These are phyloP conservation scores for Athene cunicularia DNA, from an alignment of 2,113 vertebrate species.

Conservation along the genomic window DNA sequence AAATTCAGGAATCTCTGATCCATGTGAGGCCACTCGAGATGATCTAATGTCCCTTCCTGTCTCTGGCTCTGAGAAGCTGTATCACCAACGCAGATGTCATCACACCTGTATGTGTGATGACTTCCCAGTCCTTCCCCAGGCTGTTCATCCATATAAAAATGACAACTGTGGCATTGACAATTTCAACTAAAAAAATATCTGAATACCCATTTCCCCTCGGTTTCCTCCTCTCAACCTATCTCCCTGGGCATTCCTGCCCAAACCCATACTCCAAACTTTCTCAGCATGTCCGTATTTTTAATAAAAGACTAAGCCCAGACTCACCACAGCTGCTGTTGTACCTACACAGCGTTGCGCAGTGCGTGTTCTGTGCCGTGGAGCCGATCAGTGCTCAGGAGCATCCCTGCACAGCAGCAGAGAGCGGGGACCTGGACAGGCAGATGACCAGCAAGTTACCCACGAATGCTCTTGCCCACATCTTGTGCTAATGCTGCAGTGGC, in stretches of 20 bases:
- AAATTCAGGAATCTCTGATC: background rate
- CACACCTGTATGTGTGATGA: background rate
- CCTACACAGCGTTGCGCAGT: background rate
- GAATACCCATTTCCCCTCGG: background rate
- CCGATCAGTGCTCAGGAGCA: background rate
- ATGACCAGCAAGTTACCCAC: background rate
- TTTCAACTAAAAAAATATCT: background rate
- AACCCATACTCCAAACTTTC: background rate
- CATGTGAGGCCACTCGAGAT: background rate
- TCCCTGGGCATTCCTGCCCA: background rate
- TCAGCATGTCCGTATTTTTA: background rate
- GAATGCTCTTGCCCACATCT: fast-evolving
- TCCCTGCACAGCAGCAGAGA: background rate
- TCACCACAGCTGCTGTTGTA: background rate
- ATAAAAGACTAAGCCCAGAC: background rate
- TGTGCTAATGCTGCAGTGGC: background rate
- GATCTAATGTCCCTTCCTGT: background rate
- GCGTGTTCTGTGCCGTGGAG: background rate
- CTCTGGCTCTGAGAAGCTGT: background rate
- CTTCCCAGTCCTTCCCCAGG: background rate
- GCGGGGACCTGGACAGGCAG: background rate
- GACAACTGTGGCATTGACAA: background rate
- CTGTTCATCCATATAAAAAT: background rate
- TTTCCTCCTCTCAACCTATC: background rate
- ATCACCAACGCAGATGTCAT: background rate